Conservation (phyloP, 1,140 invertebrate genomes). For the Drosophila ananassae region DNA sequence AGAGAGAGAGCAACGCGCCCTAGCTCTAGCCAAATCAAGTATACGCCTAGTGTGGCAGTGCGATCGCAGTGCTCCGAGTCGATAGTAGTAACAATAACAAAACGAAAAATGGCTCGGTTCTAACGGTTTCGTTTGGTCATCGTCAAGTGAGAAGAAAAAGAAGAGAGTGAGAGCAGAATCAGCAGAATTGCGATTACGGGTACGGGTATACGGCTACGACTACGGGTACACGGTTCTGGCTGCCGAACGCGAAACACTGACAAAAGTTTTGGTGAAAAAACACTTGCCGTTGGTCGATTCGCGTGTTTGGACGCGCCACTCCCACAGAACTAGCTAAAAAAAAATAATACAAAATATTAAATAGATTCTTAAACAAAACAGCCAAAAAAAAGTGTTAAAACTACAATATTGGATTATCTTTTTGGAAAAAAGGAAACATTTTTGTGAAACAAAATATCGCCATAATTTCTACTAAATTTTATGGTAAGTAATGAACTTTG, state of each 20-base stretch:
- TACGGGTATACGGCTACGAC: constrained; percentile 27
- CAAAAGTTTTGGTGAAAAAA: constrained; percentile 49
- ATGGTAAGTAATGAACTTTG: constrained; percentile 16
- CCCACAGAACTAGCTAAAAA: constrained; percentile 29
- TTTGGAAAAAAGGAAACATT: background rate
- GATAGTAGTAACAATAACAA: constrained; percentile 6
- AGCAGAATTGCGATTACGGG: constrained; percentile 35
- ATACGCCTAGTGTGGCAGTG: constrained; percentile 13
- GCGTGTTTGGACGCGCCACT: constrained; percentile 46
- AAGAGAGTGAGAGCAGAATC: background rate
- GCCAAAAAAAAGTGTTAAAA: constrained; percentile 18
- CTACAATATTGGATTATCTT: constrained; percentile 26
- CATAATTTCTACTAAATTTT: background rate
- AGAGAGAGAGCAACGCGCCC: constrained; percentile 5
- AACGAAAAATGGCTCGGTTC: constrained; percentile 35
- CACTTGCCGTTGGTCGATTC: constrained; percentile 63
- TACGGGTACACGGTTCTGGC: constrained; percentile 13
- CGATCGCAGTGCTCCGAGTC: constrained; percentile 21
- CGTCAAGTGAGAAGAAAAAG: constrained; percentile 35
- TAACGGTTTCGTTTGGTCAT: constrained; percentile 48
- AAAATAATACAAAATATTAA: background rate
- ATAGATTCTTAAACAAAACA: background rate
- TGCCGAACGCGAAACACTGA: constrained; percentile 33
- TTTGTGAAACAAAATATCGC: background rate
- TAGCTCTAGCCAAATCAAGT: constrained; percentile 13